Conservation (phyloP, 2,113 vertebrate genomes). For the Chaetorhynchus papuensis region DNA sequence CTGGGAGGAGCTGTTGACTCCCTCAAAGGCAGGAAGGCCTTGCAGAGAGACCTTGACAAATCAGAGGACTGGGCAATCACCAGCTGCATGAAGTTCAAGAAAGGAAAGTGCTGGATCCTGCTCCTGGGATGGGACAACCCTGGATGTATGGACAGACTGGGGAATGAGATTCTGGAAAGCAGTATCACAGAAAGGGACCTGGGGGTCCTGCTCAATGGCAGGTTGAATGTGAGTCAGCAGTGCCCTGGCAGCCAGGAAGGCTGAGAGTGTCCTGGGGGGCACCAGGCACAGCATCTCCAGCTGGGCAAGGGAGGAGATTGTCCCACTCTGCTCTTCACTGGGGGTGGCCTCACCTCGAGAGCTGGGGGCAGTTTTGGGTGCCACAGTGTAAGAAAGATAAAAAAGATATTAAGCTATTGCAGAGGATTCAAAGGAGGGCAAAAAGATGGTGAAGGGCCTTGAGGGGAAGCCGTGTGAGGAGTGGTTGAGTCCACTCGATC, state of each 20-base stretch:
- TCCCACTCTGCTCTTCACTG: background rate
- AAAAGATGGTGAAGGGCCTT: no score
- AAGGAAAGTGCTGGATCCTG: background rate
- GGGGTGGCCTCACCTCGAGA: rapidly evolving
- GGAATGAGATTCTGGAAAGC: background rate
- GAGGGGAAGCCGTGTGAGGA: background rate
- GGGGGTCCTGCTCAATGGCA: rapidly evolving
- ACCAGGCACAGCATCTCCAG: background rate
- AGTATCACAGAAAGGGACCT: background rate
- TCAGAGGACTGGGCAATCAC: background rate
- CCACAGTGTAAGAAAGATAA: background rate
- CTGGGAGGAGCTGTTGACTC: background rate
- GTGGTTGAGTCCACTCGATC: background rate
- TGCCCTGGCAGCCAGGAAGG: background rate
- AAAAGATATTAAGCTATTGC: background rate
- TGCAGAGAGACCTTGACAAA: background rate
- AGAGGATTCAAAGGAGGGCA: background rate
- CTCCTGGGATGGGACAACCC: background rate
- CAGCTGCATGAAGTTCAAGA: background rate
- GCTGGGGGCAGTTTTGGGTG: background rate
- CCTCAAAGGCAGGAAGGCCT: background rate
- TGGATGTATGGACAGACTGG: background rate
- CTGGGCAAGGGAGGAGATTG: background rate
- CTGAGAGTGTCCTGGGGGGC: rapidly evolving
- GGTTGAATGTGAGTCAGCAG: background rate